Conservation (phyloP, 2,113 vertebrate species). For the Narcine bancroftii region DNA sequence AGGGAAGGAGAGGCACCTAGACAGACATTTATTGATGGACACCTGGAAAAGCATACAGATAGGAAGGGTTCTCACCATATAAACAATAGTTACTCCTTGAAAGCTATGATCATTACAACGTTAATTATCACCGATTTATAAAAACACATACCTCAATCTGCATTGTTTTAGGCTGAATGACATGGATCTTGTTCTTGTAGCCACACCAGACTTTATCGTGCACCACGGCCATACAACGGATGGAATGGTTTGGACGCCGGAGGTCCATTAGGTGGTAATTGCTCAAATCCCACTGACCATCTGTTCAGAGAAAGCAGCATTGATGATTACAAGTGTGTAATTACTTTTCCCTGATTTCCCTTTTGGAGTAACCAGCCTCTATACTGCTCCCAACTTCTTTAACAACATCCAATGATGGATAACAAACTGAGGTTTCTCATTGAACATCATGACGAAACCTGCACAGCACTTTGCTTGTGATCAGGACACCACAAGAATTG, state of each 20-base stretch:
- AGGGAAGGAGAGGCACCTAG: too few relatives aligned
- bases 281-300: conserved; percentile 91
- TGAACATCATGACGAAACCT: not conserved
- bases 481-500: not conserved
- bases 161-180: conserved; percentile 98
- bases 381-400: not conserved
- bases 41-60: too few relatives aligned
- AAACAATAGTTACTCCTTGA: not conserved
- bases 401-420: not conserved
- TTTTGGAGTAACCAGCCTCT: not conserved
- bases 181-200: conserved; percentile 97
- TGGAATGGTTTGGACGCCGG: conserved; percentile 91
- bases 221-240: conserved; percentile 97
- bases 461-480: not conserved
- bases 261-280: conserved; percentile 98
- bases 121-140: not conserved
- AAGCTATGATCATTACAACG: not conserved
- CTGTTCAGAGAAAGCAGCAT: conserved; percentile 50
- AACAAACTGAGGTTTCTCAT: not conserved
- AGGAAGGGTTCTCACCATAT: not conserved
- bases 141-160: conserved; percentile 77
- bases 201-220: conserved; percentile 95
- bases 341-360: not conserved
- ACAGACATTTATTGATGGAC: too few relatives aligned
- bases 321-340: not conserved